Evolutionary conservation across 2,113 vertebrate genomes (phyloP).

Genomic region (Ellobius talpinus): DNA sequence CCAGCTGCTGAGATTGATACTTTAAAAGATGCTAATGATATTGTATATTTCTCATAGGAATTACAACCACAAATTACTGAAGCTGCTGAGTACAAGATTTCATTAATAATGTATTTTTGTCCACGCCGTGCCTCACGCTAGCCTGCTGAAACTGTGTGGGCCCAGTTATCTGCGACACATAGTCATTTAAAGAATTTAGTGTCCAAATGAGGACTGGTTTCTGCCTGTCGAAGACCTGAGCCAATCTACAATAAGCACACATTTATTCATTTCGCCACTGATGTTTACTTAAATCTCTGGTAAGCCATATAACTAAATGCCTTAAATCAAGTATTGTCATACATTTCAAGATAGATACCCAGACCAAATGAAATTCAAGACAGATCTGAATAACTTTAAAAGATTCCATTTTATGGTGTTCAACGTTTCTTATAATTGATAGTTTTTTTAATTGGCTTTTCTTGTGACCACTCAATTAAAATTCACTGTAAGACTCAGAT

Average conservation of each 20-base stretch:
- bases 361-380: background rate
- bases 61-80: slow-evolving; percentile 46
- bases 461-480: background rate
- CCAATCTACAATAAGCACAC: slow-evolving; percentile 26
- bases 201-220: slow-evolving; percentile 56
- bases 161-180: background rate
- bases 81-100: background rate
- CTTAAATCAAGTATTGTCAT: background rate
- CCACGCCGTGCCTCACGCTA: slow-evolving; percentile 1
- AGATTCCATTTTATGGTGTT: slow-evolving; percentile 1
- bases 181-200: slow-evolving; percentile 70
- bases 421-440: background rate
- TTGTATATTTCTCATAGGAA: slow-evolving; percentile 57
- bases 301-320: background rate
- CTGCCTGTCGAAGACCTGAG: slow-evolving; percentile 26
- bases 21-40: slow-evolving; percentile 65
- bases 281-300: background rate
- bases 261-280: background rate
- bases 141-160: background rate
- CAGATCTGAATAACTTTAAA: background rate
- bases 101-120: slow-evolving; percentile 46
- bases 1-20: slow-evolving; percentile 10
- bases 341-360: background rate
- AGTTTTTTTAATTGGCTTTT: background rate
- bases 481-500: background rate